These are phyloP conservation scores for Trichogramma pretiosum DNA, from an alignment of 1,140 invertebrate species.

Conservation along the genomic window DNA sequence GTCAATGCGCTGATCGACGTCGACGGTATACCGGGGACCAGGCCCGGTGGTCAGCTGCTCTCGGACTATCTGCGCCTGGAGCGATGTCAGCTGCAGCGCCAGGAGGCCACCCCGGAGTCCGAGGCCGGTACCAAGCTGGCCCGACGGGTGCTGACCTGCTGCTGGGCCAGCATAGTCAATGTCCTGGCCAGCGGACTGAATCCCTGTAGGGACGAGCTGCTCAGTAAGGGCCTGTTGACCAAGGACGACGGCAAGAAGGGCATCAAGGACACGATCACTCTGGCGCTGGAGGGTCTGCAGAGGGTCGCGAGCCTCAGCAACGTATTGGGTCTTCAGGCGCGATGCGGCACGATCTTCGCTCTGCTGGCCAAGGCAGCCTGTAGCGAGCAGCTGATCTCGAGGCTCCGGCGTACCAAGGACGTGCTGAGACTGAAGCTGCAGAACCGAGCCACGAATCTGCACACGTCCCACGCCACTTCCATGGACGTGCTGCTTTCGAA, in stretches of 20 bases:
- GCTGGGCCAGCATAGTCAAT: slow-evolving; percentile 85
- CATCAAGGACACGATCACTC: slow-evolving; percentile 67
- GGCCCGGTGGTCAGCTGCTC: slow-evolving; percentile 61
- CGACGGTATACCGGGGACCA: slow-evolving; percentile 66
- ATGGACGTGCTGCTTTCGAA: slow-evolving; percentile 75
- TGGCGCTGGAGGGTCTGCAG: slow-evolving; percentile 73
- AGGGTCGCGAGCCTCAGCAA: slow-evolving; percentile 70
- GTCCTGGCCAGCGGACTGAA: slow-evolving; percentile 70
- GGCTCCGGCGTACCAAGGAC: slow-evolving; percentile 40
- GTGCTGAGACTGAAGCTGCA: slow-evolving; percentile 40
- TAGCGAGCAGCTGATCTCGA: slow-evolving; percentile 51
- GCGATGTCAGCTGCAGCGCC: slow-evolving; percentile 53
- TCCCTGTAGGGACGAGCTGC: slow-evolving; percentile 41
- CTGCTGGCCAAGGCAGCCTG: slow-evolving; percentile 70
- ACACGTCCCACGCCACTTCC: slow-evolving; percentile 79
- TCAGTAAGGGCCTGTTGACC: slow-evolving; percentile 35
- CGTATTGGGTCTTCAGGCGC: slow-evolving; percentile 67
- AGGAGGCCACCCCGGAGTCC: slow-evolving; percentile 59
- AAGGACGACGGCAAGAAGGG: slow-evolving; percentile 50
- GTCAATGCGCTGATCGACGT: slow-evolving; percentile 74
- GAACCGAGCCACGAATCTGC: slow-evolving; percentile 57
- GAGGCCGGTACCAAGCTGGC: slow-evolving; percentile 61
- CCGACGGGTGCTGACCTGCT: slow-evolving; percentile 71
- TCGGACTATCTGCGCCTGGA: slow-evolving; percentile 77
- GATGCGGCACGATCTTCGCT: slow-evolving; percentile 73